Evolutionary conservation across 2,797 vertebrate species (phyloP).

Genomic region (Manis crassicaudata): DNA sequence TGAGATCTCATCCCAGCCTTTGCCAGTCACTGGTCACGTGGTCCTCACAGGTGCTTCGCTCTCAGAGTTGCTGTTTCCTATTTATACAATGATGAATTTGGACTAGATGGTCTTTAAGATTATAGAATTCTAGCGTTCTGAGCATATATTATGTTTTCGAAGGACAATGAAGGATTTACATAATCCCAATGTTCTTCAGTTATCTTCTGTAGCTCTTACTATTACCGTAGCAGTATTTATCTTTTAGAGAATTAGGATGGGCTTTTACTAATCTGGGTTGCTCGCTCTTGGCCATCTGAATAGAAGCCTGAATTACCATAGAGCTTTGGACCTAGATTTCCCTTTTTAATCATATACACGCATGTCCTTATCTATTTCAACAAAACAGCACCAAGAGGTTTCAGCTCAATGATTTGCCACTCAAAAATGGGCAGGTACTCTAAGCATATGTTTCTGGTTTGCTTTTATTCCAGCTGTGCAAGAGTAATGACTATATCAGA

Average conservation of each 20-base stretch:
- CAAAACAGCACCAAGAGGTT: conserved; percentile 44
- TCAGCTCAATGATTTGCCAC: neutral
- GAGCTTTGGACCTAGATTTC: conserved; percentile 38
- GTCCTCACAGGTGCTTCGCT: neutral
- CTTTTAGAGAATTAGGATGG: conserved; percentile 49
- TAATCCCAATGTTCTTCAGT: conserved; percentile 62
- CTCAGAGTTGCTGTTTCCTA: neutral
- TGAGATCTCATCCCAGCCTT: neutral
- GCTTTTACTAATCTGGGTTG: conserved; percentile 14
- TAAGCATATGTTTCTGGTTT: conserved; percentile 43
- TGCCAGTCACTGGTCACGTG: neutral
- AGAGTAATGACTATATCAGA: conserved; percentile 34
- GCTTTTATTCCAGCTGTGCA: conserved; percentile 41
- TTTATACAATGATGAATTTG: neutral
- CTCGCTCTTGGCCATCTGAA: conserved; percentile 15
- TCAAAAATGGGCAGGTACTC: conserved; percentile 43
- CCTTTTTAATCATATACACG: neutral
- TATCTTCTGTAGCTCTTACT: neutral
- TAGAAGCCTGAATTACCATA: neutral
- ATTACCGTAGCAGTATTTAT: conserved; percentile 1
- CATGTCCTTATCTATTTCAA: neutral
- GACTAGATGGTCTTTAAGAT: conserved; percentile 37
- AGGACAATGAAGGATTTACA: conserved; percentile 14
- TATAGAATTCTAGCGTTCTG: conserved; percentile 2
- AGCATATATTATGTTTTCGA: neutral